Conservation (phyloP, 2,113 vertebrate species). For the Ailuropoda melanoleuca region DNA sequence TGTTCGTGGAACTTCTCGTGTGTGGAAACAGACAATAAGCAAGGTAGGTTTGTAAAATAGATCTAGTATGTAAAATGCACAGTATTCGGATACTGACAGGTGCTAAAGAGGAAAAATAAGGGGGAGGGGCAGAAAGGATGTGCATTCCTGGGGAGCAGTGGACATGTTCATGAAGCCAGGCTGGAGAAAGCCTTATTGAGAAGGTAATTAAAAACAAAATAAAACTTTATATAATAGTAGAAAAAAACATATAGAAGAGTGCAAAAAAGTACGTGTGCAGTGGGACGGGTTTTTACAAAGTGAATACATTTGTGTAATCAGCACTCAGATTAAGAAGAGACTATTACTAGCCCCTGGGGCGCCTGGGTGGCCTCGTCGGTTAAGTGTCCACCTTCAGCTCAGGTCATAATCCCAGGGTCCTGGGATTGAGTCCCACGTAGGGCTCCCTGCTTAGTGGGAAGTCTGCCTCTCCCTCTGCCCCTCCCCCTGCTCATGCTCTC, state of each 20-base stretch:
- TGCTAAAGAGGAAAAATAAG: not conserved
- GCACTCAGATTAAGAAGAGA: not conserved
- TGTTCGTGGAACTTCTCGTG: not conserved
- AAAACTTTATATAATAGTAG: not conserved
- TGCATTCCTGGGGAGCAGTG: not conserved
- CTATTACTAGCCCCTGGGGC: not conserved
- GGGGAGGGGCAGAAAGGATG: not conserved
- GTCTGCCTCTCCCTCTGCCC: not conserved
- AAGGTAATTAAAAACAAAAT: not conserved
- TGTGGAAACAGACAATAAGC: not conserved
- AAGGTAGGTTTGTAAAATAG: not conserved
- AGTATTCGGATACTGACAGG: not conserved
- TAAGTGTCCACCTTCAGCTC: not conserved
- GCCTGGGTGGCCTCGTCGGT: not conserved
- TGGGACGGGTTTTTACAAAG: not conserved
- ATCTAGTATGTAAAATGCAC: not conserved
- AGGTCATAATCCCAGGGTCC: not conserved
- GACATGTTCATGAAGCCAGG: not conserved
- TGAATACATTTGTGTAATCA: not conserved
- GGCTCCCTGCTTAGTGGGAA: not conserved
- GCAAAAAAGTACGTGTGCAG: not conserved
- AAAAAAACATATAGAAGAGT: not conserved
- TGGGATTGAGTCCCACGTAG: not conserved
- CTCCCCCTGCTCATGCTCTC: not conserved
- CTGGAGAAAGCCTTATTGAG: not conserved